A percentile compares a stretch with the other conserved stretches of the same genome.
These are phyloP conservation scores for Apolygus lucorum DNA, from an alignment of 1,140 invertebrate species.

Conservation along the genomic window DNA sequence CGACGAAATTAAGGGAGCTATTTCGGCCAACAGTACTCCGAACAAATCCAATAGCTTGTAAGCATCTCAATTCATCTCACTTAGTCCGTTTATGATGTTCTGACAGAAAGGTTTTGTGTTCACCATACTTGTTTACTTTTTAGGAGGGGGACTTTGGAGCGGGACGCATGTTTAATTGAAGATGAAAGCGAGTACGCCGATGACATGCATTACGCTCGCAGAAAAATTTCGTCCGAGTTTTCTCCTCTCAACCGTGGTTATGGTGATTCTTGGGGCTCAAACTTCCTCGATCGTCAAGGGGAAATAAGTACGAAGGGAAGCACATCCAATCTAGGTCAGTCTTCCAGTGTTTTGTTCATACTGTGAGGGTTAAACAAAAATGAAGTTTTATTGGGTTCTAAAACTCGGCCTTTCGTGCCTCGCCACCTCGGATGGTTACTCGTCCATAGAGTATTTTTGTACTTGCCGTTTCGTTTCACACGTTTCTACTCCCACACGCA, in stretches of 20 bases:
- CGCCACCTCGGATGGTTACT: too few relatives aligned
- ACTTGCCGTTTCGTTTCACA: too few relatives aligned
- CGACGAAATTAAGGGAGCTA: conserved; percentile 86
- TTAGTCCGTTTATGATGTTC: not conserved
- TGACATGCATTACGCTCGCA: conserved; percentile 20
- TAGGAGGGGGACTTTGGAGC: conserved; percentile 25
- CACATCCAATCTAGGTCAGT: conserved; percentile 33
- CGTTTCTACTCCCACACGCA: too few relatives aligned
- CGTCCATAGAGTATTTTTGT: too few relatives aligned
- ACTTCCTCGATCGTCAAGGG: conserved; percentile 34
- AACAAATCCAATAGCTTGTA: conserved; percentile 51
- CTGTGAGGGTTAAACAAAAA: too few relatives aligned
- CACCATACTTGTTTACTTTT: too few relatives aligned
- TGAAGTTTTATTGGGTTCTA: too few relatives aligned
- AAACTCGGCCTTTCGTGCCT: too few relatives aligned
- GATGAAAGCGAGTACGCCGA: conserved; percentile 27
- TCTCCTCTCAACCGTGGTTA: conserved; percentile 33
- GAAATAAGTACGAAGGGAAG: conserved; percentile 38
- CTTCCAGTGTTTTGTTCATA: not conserved
- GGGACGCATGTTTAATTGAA: conserved; percentile 25
- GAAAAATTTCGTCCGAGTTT: conserved; percentile 37
- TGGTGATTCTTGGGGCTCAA: conserved; percentile 36
- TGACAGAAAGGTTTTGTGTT: not conserved
- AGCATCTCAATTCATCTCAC: too few relatives aligned
- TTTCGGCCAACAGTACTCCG: conserved; percentile 75